Evolutionary conservation across 1,140 invertebrate genomes (phyloP).

Genomic region (Drosophila nigrodunni): DNA sequence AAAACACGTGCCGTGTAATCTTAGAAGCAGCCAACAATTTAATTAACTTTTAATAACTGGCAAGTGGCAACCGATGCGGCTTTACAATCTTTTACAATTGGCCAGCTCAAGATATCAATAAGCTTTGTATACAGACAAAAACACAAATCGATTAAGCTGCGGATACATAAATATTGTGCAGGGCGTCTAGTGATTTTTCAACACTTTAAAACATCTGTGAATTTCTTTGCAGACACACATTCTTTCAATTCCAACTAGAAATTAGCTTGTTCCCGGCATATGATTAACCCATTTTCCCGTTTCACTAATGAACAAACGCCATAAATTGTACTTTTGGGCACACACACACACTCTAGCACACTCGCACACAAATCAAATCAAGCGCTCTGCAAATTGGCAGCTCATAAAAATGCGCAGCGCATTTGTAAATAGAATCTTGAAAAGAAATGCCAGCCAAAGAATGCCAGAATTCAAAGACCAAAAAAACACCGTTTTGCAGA

Average conservation of each 20-base stretch:
- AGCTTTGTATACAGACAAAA: not conserved
- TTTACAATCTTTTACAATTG: not conserved
- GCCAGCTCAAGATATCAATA: conserved; percentile 18
- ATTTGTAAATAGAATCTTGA: conserved; percentile 35
- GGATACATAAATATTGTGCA: too few species aligned
- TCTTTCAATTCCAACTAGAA: conserved; percentile 1
- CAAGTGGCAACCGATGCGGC: conserved; percentile 8
- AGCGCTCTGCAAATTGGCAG: conserved; percentile 32
- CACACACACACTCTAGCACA: not conserved
- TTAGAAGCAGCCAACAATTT: conserved; percentile 51
- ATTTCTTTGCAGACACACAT: not conserved
- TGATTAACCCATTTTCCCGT: conserved; percentile 69
- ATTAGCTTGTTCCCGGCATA: conserved; percentile 50
- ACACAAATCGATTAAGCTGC: too few species aligned
- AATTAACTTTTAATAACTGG: conserved; percentile 57
- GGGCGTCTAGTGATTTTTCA: too few species aligned
- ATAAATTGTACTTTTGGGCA: conserved; percentile 50
- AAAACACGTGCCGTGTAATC: conserved; percentile 64
- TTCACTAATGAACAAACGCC: conserved; percentile 61
- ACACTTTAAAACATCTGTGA: too few species aligned
- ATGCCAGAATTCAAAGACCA: conserved; percentile 13
- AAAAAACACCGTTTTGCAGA: conserved; percentile 34
- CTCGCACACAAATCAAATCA: conserved; percentile 26
- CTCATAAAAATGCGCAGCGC: conserved; percentile 52
- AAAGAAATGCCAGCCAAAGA: conserved; percentile 30